A percentile compares a stretch with the other conserved stretches of the same genome.
phyloP scores from a whole-genome alignment of 2,888 invertebrate species.

The Amiota communis region DNA sequence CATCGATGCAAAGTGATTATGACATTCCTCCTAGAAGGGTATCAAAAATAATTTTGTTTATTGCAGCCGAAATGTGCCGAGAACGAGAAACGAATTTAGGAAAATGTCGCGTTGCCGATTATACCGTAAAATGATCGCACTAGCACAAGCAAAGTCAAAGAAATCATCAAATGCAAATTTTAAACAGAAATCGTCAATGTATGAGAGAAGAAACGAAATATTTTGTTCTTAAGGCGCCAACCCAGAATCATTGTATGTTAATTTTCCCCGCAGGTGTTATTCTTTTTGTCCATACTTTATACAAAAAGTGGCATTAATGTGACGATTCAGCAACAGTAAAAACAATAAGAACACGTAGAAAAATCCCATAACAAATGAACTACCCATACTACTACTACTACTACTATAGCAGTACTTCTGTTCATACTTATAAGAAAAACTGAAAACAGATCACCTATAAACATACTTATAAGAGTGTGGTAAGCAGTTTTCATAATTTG shows the following conservation, averaged over 20 bases:
- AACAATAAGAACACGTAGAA: slow-evolving; percentile 4
- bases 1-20: too few species aligned
- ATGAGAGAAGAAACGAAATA: background rate
- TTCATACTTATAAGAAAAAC: slow-evolving; percentile 34
- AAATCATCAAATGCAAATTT: slow-evolving; percentile 2
- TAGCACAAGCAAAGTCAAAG: slow-evolving; percentile 17
- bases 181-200: slow-evolving; percentile 8
- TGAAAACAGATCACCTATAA: slow-evolving; percentile 60
- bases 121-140: slow-evolving; percentile 48
- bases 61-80: background rate
- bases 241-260: too few species aligned
- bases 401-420: slow-evolving; percentile 11
- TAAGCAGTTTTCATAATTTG: slow-evolving; percentile 27
- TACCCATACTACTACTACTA: background rate
- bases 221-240: background rate
- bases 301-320: slow-evolving; percentile 63
- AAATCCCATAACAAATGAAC: background rate
- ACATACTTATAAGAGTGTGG: slow-evolving; percentile 37
- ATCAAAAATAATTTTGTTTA: too few species aligned
- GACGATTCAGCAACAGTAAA: slow-evolving; percentile 52
- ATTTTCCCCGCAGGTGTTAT: background rate
- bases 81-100: background rate
- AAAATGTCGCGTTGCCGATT: slow-evolving; percentile 31
- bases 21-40: too few species aligned
- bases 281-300: slow-evolving; percentile 46